phyloP scores from a whole-genome alignment of 2,888 invertebrate species.

The Lasiommata megera region DNA sequence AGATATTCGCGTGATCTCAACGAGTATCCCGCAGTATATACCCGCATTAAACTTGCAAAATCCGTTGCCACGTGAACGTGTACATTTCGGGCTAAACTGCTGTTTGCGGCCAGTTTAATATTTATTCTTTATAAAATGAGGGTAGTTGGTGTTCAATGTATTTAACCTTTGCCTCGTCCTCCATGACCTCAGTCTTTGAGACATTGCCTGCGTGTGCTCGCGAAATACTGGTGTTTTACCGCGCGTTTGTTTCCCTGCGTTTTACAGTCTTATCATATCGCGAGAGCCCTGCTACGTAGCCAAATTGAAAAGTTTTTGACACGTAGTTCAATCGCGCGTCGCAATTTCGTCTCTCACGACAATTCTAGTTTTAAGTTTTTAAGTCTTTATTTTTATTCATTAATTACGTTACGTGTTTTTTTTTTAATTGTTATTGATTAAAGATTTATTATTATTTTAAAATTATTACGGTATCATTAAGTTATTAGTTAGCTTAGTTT shows the following conservation, averaged over 20 bases:
- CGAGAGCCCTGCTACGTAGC: slow-evolving; percentile 30
- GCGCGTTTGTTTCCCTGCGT: slow-evolving; percentile 26
- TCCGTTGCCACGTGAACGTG: no score
- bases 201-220: slow-evolving; percentile 45
- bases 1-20: no score
- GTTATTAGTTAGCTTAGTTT: slow-evolving; percentile 28
- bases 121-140: slow-evolving; percentile 30
- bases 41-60: no score
- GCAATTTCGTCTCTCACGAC: slow-evolving; percentile 48
- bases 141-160: slow-evolving; percentile 44
- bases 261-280: slow-evolving; percentile 30
- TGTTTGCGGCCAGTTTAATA: background rate
- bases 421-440: slow-evolving; percentile 15
- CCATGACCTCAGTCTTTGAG: slow-evolving; percentile 55
- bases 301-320: slow-evolving; percentile 20
- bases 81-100: no score
- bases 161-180: slow-evolving; percentile 25
- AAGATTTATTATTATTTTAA: slow-evolving; percentile 32
- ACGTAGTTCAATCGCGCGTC: slow-evolving; percentile 36
- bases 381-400: slow-evolving; percentile 30
- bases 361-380: slow-evolving; percentile 34
- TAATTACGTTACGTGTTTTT: slow-evolving; percentile 21
- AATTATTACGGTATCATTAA: slow-evolving; percentile 26
- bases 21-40: no score
- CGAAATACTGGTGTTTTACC: slow-evolving; percentile 36